These are phyloP conservation scores for Umimayanthus kanabou DNA, from an alignment of 92 coral and sea anemone genomes.

Conservation along the genomic window DNA sequence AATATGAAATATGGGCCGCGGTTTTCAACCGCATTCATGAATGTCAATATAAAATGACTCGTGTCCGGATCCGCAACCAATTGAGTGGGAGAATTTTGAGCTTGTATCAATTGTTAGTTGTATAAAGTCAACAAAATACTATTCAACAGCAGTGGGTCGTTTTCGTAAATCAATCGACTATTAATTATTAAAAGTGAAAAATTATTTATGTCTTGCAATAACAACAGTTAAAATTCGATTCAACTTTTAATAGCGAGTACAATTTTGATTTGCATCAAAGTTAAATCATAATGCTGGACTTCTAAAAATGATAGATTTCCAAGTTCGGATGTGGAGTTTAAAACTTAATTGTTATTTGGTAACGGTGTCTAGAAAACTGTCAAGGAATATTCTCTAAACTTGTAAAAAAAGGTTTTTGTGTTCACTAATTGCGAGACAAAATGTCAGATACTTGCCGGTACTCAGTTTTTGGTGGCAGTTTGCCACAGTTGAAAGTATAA, in stretches of 20 bases:
- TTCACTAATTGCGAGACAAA: too few relatives aligned
- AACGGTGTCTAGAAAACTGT: too few relatives aligned
- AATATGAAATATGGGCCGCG: too few relatives aligned
- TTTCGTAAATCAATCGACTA: not conserved
- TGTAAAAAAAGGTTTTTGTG: too few relatives aligned
- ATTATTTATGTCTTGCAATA: not conserved
- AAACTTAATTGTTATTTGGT: too few relatives aligned
- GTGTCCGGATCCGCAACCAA: not conserved
- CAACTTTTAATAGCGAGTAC: not conserved
- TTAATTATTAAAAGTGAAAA: not conserved
- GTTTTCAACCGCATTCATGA: not conserved
- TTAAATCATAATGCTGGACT: not conserved
- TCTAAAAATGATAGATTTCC: too few relatives aligned
- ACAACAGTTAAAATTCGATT: not conserved
- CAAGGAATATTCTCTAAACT: too few relatives aligned
- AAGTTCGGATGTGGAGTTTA: too few relatives aligned
- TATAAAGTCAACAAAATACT: not conserved
- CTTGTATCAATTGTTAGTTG: not conserved
- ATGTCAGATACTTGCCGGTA: not conserved
- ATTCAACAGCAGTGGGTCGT: not conserved
- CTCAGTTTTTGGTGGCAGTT: not conserved
- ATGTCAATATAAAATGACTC: not conserved
- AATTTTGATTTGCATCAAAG: not conserved
- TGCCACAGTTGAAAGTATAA: not conserved
- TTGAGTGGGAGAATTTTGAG: not conserved